Base-by-base conservation (phyloP, 2,888 invertebrate species). In the Miltochrista miniata region DNA sequence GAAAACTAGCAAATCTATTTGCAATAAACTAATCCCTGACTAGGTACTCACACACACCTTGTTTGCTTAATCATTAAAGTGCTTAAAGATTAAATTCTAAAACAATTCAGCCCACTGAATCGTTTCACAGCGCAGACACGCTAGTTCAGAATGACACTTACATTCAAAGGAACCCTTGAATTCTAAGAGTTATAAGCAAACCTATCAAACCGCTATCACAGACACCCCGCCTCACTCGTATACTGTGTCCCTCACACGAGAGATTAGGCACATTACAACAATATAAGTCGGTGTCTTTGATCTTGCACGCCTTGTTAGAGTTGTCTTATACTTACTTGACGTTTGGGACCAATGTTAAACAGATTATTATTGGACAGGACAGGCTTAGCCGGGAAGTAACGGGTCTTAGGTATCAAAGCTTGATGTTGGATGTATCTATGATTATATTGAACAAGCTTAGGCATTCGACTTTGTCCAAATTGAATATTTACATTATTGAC, bases 221-320 rank as follows among this genome's bases (percentile, higher is more conserved):
- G 0, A 8, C 10, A 55, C 63, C 61, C 11, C 10, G 18, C 31
- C 44, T 33, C 15, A 0, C 14, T 24, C 36, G 7, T 29, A 18
- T 12, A 12, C 24, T 13, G 14, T 24, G 43, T 54, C 56, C 58
- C 52, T 60, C 63, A 61, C 58, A 56, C 59, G 56, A 55, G 63
- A 69, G 75, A 76, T 78, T 79, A 78, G 68, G 58, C 45, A 51
- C 24, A 43, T 18, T 12, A 43, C 54, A 61, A 70, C 64, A 70
- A 68, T 66, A 59, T 4, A 24, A 51, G 60, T 52, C 58, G 62
- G 61, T 56, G 59, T 61, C 51, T 65, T 72, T 68, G 64, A 64
- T 52, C 58, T 24, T 56, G 39, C 53, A 60, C 59, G 45, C 51
- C 73, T 72, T 62, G 72, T 72, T 72, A 71, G 72, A 54, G 40